Conservation (phyloP, 2,888 invertebrate genomes). For the Zelleria hepariella region DNA sequence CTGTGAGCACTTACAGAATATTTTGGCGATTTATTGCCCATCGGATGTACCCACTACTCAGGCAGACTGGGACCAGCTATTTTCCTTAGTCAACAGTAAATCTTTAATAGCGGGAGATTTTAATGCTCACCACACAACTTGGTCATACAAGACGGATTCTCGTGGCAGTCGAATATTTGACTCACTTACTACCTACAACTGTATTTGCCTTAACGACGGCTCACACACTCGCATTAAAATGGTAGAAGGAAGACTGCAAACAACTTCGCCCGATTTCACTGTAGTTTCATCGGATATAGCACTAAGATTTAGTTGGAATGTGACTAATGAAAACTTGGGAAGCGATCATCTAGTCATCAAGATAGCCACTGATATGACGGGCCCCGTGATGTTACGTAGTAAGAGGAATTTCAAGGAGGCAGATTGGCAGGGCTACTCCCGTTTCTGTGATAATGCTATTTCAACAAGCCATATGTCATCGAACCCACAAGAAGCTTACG, state of each 20-base stretch:
- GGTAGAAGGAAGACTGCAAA: constrained; percentile 10
- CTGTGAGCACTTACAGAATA: constrained; percentile 10
- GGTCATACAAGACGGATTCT: constrained; percentile 14
- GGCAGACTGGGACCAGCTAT: constrained; percentile 11
- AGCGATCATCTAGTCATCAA: constrained; percentile 15
- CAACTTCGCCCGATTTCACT: constrained; percentile 16
- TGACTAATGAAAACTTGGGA: constrained; percentile 14
- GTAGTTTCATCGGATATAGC: constrained; percentile 14
- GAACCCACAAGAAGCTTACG: constrained; percentile 1
- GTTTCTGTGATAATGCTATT: not conserved
- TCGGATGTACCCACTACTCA: constrained; percentile 2
- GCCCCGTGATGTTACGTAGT: not conserved
- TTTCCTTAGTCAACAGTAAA: not conserved
- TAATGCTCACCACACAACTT: constrained; percentile 15
- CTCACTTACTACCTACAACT: constrained; percentile 8
- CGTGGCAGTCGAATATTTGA: constrained; percentile 15
- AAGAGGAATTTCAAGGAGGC: constrained; percentile 8
- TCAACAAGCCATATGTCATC: not conserved
- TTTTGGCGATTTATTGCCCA: constrained; percentile 12
- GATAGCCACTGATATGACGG: not conserved
- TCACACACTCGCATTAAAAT: constrained; percentile 11
- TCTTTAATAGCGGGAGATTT: constrained; percentile 9
- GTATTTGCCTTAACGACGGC: constrained; percentile 14
- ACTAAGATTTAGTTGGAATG: constrained; percentile 10
- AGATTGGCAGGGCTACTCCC: not conserved